Evolutionary conservation across 37 sponge, comb jelly and placozoan genomes (phyloP).

Genomic region (Amphimedon queenslandica): DNA sequence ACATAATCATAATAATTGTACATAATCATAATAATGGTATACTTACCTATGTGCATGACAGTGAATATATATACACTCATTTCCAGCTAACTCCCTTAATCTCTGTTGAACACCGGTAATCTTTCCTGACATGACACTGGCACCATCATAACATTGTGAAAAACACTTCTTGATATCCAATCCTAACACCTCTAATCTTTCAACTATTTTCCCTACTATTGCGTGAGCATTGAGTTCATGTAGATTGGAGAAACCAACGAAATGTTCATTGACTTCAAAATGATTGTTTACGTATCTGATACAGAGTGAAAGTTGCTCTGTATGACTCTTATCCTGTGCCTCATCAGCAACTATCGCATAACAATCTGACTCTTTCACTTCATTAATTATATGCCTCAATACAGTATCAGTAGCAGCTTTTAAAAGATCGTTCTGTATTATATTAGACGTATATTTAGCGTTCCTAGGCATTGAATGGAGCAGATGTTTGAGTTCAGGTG

Average conservation of each 20-base stretch:
- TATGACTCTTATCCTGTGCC: conserved; percentile 17
- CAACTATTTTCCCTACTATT: conserved; percentile 27
- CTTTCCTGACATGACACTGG: conserved; percentile 20
- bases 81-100: conserved; percentile 17
- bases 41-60: conserved; percentile 28
- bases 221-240: conserved; percentile 31
- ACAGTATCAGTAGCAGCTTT: conserved; percentile 43
- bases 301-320: conserved; percentile 29
- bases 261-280: conserved; percentile 26
- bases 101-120: conserved; percentile 22
- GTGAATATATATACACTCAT: conserved; percentile 18
- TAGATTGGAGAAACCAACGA: conserved; percentile 28
- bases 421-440: conserved; percentile 33
- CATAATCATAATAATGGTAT: too few species aligned
- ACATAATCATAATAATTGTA: too few species aligned
- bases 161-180: conserved; percentile 20
- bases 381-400: conserved; percentile 22
- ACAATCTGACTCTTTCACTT: conserved; percentile 19
- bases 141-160: conserved; percentile 32
- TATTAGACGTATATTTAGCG: conserved; percentile 35
- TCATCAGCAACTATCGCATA: conserved; percentile 36
- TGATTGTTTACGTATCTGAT: conserved; percentile 29
- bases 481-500: conserved; percentile 15
- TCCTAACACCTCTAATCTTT: conserved; percentile 18
- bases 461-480: conserved; percentile 10